Evolutionary conservation across 2,888 invertebrate genomes (phyloP).

Genomic region (Escarpia spicata): DNA sequence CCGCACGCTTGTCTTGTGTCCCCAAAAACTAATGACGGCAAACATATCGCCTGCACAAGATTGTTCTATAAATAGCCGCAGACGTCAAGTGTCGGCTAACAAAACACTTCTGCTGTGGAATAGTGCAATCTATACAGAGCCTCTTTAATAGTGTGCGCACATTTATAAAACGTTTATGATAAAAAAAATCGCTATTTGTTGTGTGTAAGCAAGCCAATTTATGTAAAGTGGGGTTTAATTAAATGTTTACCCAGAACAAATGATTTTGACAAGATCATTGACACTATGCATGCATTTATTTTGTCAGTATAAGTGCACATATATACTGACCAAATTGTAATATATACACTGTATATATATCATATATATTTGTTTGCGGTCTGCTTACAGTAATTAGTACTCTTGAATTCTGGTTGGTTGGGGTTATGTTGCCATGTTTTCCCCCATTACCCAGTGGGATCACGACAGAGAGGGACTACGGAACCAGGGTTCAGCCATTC

Average conservation of each 20-base stretch:
- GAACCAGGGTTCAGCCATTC: slow-evolving; percentile 73
- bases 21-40: no score
- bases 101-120: no score
- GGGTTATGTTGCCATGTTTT: not conserved
- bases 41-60: no score
- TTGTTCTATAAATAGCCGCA: no score
- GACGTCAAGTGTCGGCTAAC: no score
- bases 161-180: no score
- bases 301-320: not conserved
- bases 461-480: slow-evolving; percentile 72
- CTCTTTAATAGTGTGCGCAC: no score
- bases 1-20: no score
- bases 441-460: slow-evolving; percentile 73
- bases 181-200: no score
- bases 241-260: not conserved
- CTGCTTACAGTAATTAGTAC: not conserved
- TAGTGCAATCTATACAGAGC: no score
- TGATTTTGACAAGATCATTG: not conserved
- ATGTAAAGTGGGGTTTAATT: not conserved
- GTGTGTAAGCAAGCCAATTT: not conserved
- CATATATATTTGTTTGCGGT: not conserved
- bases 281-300: not conserved
- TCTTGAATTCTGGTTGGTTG: not conserved
- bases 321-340: not conserved
- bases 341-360: not conserved